phyloP scores from a whole-genome alignment of 2,888 invertebrate genomes.

The Sinodicranocentrus sp. region DNA sequence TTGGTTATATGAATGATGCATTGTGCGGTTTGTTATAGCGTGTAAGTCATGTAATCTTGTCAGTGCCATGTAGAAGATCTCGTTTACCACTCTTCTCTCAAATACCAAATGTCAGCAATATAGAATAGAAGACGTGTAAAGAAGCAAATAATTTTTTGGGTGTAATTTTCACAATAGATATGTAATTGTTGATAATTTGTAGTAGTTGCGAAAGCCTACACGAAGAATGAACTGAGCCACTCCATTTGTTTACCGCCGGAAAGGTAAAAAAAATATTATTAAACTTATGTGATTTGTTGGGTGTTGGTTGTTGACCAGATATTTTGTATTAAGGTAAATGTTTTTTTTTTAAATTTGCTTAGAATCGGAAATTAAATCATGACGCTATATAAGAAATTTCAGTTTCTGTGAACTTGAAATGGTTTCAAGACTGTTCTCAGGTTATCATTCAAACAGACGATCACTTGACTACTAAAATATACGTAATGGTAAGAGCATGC shows the following conservation, averaged over 20 bases:
- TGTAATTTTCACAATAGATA: too few relatives aligned
- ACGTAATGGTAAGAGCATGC: neutral
- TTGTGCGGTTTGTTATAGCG: too few relatives aligned
- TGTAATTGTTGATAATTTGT: too few relatives aligned
- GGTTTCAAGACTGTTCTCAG: slow-evolving; percentile 56
- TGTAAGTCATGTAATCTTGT: neutral
- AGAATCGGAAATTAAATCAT: slow-evolving; percentile 27
- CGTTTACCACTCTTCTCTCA: slow-evolving; percentile 40
- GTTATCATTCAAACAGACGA: slow-evolving; percentile 44
- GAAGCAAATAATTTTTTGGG: slow-evolving; percentile 38
- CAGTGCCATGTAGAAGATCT: slow-evolving; percentile 66
- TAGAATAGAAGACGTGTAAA: slow-evolving; percentile 53
- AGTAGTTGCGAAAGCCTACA: too few relatives aligned
- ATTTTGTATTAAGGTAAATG: too few relatives aligned
- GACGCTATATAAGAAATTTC: neutral
- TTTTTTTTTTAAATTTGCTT: slow-evolving; percentile 3
- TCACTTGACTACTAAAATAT: slow-evolving; percentile 14
- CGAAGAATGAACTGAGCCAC: too few relatives aligned
- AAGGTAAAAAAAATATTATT: too few relatives aligned
- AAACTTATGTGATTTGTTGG: too few relatives aligned
- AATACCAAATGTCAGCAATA: slow-evolving; percentile 51
- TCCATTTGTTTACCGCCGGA: too few relatives aligned
- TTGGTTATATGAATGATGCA: too few relatives aligned
- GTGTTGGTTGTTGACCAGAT: too few relatives aligned
- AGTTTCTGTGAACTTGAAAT: slow-evolving; percentile 10